Conservation (phyloP, 1,140 invertebrate genomes). For the Laodelphax striatellus region DNA sequence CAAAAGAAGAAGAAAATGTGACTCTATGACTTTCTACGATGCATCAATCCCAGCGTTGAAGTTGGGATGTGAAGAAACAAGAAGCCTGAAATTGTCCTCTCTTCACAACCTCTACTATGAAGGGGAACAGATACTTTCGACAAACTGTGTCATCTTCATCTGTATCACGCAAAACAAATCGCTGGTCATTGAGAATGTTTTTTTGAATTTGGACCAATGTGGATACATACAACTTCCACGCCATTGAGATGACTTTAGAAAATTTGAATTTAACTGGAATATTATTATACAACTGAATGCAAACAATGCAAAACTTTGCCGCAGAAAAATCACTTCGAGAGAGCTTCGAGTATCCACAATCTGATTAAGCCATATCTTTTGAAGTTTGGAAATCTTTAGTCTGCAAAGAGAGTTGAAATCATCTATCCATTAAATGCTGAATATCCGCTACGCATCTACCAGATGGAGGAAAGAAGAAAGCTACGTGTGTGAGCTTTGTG, state of each 20-base stretch:
- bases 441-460: too few species aligned
- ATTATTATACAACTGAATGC: constrained; percentile 20
- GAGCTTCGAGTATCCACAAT: background rate
- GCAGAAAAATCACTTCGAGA: background rate
- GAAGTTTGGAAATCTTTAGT: too few species aligned
- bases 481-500: too few species aligned
- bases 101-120: constrained; percentile 29
- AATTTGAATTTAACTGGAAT: too few species aligned
- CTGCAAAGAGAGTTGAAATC: too few species aligned
- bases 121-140: constrained; percentile 28
- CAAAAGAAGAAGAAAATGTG: constrained; percentile 20
- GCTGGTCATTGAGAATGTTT: constrained; percentile 28
- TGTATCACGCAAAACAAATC: constrained; percentile 21
- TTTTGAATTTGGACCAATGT: constrained; percentile 21
- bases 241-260: too few species aligned
- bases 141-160: constrained; percentile 26
- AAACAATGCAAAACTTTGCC: constrained; percentile 1
- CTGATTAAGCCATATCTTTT: background rate
- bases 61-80: constrained; percentile 19
- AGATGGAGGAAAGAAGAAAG: too few species aligned
- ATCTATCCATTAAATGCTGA: too few species aligned
- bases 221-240: constrained; percentile 14
- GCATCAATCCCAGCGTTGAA: constrained; percentile 15
- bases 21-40: constrained; percentile 21
- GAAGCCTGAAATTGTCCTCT: constrained; percentile 26